Conservation (phyloP, 2,113 vertebrate species). For the Passer domesticus region DNA sequence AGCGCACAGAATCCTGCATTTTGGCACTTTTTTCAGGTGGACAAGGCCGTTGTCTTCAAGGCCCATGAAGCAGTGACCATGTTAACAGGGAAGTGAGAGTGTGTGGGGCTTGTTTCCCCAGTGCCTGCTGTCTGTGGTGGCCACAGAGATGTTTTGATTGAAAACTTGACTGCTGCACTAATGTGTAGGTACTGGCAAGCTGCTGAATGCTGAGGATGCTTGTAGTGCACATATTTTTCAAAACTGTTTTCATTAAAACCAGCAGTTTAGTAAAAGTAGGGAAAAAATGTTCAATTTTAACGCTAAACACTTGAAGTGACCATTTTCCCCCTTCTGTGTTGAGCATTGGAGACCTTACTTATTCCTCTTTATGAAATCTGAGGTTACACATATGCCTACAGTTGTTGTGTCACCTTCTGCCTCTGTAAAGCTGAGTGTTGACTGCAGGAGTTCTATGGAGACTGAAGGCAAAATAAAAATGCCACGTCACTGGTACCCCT, state of each 20-base stretch:
- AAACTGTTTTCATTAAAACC: not conserved
- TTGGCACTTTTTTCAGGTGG: not conserved
- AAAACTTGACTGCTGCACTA: not conserved
- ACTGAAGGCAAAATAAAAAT: constrained; percentile 5
- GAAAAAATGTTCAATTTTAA: not conserved
- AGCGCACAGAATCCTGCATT: not conserved
- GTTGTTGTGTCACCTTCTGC: not conserved
- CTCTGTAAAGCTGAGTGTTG: not conserved
- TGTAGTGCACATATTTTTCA: not conserved
- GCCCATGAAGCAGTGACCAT: not conserved
- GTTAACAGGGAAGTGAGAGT: not conserved
- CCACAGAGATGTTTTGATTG: not conserved
- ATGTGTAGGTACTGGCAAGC: not conserved
- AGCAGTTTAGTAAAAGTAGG: not conserved
- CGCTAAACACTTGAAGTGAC: not conserved
- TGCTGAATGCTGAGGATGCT: not conserved
- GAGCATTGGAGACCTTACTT: not conserved
- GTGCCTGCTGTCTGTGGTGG: not conserved
- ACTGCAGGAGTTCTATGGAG: not conserved
- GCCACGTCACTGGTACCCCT: not conserved
- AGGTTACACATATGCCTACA: not conserved
- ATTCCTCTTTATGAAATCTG: not conserved
- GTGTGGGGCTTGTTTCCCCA: not conserved
- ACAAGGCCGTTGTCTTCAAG: not conserved
- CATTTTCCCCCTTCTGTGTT: not conserved